A percentile compares a stretch with the other conserved stretches of the same genome.
Evolutionary conservation across 2,113 vertebrate species (phyloP).

Genomic region (Petromus typicus): DNA sequence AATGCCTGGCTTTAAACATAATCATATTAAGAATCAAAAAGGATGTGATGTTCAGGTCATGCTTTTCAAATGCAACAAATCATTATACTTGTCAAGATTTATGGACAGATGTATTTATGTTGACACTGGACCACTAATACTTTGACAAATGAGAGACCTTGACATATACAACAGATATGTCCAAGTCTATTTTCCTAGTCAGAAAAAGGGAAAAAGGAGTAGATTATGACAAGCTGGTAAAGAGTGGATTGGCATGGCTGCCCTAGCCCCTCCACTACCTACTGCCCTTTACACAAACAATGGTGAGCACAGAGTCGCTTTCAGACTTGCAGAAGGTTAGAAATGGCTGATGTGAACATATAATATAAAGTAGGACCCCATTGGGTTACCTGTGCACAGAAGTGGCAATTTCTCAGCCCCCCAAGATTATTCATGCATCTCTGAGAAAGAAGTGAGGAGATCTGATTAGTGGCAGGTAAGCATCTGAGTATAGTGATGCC

Average conservation of each 20-base stretch:
- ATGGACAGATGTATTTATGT: conserved; percentile 91
- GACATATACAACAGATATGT: conserved; percentile 87
- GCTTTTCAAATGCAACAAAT: conserved; percentile 90
- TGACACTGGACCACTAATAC: conserved; percentile 88
- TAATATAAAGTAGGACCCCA: neutral
- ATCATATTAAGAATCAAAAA: conserved; percentile 88
- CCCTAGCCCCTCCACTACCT: conserved; percentile 1
- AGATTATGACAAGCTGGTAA: conserved; percentile 81
- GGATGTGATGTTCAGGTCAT: conserved; percentile 88
- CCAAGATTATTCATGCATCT: neutral
- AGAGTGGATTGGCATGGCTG: conserved; percentile 74
- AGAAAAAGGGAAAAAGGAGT: conserved; percentile 79
- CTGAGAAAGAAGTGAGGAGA: conserved; percentile 39
- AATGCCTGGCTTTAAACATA: conserved; percentile 87
- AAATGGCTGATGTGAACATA: neutral
- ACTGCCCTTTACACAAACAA: conserved; percentile 33
- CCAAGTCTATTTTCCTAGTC: conserved; percentile 84
- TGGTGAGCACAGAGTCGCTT: neutral
- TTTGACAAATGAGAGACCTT: conserved; percentile 88
- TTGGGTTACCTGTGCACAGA: neutral
- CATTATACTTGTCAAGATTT: conserved; percentile 90
- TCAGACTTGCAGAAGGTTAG: neutral
- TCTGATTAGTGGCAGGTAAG: conserved; percentile 40
- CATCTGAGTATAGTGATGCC: neutral
- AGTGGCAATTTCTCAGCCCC: neutral